A percentile compares a stretch with the other conserved stretches of the same genome.
Evolutionary conservation across 2,888 invertebrate species (phyloP).

Genomic region (Himalopsyche tibetana): DNA sequence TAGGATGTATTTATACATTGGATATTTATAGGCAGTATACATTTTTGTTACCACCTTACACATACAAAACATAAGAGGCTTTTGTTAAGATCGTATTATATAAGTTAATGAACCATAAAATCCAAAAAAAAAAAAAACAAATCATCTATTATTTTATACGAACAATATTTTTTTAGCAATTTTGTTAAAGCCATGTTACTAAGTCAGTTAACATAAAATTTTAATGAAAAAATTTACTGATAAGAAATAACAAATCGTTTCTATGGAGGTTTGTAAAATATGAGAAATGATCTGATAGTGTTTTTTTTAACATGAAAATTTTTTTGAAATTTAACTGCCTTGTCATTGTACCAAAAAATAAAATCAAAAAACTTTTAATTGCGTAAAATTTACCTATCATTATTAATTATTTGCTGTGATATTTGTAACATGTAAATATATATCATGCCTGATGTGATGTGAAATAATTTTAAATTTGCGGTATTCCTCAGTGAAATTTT

Average conservation of each 20-base stretch:
- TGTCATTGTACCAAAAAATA: slow-evolving; percentile 10
- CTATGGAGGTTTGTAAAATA: too few relatives aligned
- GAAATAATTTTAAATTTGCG: slow-evolving; percentile 7
- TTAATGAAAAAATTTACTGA: too few relatives aligned
- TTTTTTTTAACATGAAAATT: too few relatives aligned
- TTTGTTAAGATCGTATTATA: not conserved
- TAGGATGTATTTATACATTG: slow-evolving; percentile 34
- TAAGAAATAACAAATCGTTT: too few relatives aligned
- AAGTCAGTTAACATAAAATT: not conserved
- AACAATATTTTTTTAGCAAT: slow-evolving; percentile 20
- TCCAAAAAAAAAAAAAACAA: not conserved
- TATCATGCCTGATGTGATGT: slow-evolving; percentile 35
- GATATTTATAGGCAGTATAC: slow-evolving; percentile 36
- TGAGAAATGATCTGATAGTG: too few relatives aligned
- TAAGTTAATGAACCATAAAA: slow-evolving; percentile 14
- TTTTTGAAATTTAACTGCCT: too few relatives aligned
- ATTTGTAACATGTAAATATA: slow-evolving; percentile 25
- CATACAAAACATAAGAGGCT: slow-evolving; percentile 24
- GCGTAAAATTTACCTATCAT: not conserved
- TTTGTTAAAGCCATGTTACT: not conserved
- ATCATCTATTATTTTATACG: not conserved
- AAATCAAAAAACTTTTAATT: too few relatives aligned
- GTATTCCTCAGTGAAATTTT: slow-evolving; percentile 29
- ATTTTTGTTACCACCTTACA: slow-evolving; percentile 44
- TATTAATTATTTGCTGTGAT: slow-evolving; percentile 27